Evolutionary conservation across 2,888 invertebrate species (phyloP).

Genomic region (Latrodectus hesperus): DNA sequence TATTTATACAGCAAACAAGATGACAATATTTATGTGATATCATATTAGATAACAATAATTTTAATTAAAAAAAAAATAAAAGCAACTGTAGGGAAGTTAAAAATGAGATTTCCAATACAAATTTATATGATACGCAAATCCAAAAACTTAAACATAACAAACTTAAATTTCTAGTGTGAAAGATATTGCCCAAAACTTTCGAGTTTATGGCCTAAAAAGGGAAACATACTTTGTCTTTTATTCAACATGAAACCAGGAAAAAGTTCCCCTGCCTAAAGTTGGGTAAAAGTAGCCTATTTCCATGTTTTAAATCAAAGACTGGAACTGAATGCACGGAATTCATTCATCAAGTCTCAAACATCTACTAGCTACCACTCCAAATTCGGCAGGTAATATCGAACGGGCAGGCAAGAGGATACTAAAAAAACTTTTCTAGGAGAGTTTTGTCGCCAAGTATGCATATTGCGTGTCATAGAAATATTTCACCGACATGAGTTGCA

Average conservation of each 20-base stretch:
- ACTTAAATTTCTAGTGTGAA: no score
- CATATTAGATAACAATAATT: no score
- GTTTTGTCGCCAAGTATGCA: conserved; percentile 57
- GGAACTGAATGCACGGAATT: conserved; percentile 45
- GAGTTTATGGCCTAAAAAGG: no score
- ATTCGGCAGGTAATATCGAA: background rate
- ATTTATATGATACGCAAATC: no score
- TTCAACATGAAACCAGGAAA: background rate
- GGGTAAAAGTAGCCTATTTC: background rate
- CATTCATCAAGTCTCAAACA: conserved; percentile 52
- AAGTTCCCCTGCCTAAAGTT: background rate
- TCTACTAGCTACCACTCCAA: background rate
- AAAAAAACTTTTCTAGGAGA: conserved; percentile 22
- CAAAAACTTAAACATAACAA: no score
- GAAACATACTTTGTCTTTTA: background rate
- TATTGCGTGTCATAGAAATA: conserved; percentile 46
- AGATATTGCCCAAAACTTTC: no score
- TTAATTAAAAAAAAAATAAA: no score
- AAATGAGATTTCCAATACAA: no score
- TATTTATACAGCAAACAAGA: no score
- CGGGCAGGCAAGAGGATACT: background rate
- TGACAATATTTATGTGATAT: no score
- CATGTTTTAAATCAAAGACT: conserved; percentile 9
- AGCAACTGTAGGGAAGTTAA: no score
- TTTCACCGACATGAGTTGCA: conserved; percentile 24